These are phyloP conservation scores for Ctenopoma kingsleyae DNA, from an alignment of 2,797 vertebrate genomes.

Conservation along the genomic window DNA sequence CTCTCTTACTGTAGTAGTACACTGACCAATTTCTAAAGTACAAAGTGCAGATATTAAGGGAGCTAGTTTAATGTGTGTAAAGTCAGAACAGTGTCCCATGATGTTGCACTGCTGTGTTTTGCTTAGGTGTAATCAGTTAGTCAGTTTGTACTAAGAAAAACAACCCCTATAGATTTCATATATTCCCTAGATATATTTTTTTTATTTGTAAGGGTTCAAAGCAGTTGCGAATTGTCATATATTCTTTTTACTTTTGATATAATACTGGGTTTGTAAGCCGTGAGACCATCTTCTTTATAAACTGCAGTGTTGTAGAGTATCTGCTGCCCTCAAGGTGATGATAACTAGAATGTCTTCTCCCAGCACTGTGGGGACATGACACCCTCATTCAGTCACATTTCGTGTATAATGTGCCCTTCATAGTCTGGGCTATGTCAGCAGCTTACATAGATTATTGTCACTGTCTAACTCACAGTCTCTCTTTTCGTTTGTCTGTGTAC, in stretches of 20 bases:
- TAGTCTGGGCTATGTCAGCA: slow-evolving; percentile 70
- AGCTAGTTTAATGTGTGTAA: neutral
- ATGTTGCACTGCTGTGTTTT: neutral
- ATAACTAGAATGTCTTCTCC: slow-evolving; percentile 42
- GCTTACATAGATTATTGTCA: slow-evolving; percentile 67
- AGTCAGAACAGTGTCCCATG: neutral
- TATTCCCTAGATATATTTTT: no score
- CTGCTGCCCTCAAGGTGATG: slow-evolving; percentile 58
- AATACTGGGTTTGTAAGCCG: slow-evolving; percentile 14
- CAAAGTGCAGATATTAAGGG: neutral
- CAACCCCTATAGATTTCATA: neutral
- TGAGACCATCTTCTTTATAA: slow-evolving; percentile 18
- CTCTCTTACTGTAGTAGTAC: neutral
- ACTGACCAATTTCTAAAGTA: neutral
- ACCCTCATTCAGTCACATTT: slow-evolving; percentile 75
- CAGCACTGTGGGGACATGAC: slow-evolving; percentile 61
- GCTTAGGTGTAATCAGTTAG: no score
- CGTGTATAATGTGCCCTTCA: slow-evolving; percentile 68
- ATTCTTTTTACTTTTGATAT: neutral
- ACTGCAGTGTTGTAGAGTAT: slow-evolving; percentile 20
- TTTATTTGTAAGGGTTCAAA: neutral
- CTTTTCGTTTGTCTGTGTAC: slow-evolving; percentile 43
- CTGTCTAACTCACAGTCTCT: slow-evolving; percentile 46
- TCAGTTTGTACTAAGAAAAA: neutral
- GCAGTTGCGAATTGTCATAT: neutral